Evolutionary conservation across 2,888 invertebrate species (phyloP), one percentile per base, ranked within the genome.

Genomic region (Oscheius sp.): DNA sequence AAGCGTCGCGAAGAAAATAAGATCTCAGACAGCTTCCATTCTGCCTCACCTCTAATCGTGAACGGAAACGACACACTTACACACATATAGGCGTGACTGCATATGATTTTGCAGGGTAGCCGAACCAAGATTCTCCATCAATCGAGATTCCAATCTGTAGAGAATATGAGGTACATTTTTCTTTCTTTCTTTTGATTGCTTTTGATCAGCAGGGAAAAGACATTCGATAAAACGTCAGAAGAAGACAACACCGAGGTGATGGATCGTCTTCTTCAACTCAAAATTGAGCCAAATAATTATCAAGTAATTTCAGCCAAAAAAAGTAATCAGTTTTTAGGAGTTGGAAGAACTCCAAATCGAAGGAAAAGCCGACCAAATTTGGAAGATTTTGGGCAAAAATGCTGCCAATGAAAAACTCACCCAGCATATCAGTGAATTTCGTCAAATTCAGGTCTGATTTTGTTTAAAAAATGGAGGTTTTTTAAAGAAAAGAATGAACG

Each of bases 321-420:
- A 58, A 39, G 12, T 37, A 39, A 58, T 12, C 20, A 20, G n/a
- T 10, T 53, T 52, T n/a, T 33, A 69, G 8, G 74, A 75, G 15
- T 64, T 84, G 2, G 84, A 84, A 53, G 73, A 83, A 37, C 71
- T 85, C 17, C 83, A 84, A 50, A 84, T 82, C 31, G 83, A 85
- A 39, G 85, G 80, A 39, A 81, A 80, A 65, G 78, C 75, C 31
- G 85, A 85, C 57, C 83, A 85, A 52, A 82, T 85, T 39, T 81
- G 80, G 79, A 72, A 74, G 45, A 75, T 81, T 5, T 75, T 82
- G 31, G 84, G 82, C 55, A 75, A 76, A 45, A 82, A 84, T 69
- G 67, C 82, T 31, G 78, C 74, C 23, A 84, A 84, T 53, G 80
- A 83, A 34, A 55, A 70, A 37, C 55, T 85, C 15, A 64, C 79